Evolutionary conservation across 2,888 invertebrate genomes (phyloP).

Genomic region (Agrilus biguttatus): DNA sequence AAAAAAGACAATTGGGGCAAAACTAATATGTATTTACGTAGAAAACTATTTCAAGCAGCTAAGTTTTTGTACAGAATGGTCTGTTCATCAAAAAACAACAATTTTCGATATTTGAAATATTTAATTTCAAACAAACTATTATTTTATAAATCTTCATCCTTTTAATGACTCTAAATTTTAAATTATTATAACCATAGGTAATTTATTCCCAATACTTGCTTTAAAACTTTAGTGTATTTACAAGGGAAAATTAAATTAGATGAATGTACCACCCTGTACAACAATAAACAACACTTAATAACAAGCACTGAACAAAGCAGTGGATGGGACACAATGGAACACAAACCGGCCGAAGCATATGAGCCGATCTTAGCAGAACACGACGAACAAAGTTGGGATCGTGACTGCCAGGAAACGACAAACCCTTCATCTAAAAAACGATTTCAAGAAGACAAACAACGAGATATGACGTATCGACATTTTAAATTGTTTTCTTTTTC

Average conservation of each 20-base stretch:
- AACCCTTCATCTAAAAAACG: constrained; percentile 74
- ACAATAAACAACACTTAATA: constrained; percentile 10
- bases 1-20: too few species aligned
- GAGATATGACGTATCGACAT: neutral
- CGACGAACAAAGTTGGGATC: constrained; percentile 90
- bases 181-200: too few species aligned
- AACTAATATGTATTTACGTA: neutral
- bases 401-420: constrained; percentile 91
- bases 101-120: too few species aligned
- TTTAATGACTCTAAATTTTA: too few species aligned
- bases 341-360: constrained; percentile 94
- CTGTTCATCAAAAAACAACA: too few species aligned
- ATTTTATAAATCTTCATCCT: too few species aligned
- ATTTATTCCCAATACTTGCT: too few species aligned
- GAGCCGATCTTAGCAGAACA: constrained; percentile 92
- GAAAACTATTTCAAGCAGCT: too few species aligned
- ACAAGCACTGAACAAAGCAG: constrained; percentile 18
- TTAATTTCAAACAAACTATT: too few species aligned
- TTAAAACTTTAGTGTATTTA: neutral
- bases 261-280: neutral
- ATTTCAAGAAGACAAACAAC: constrained; percentile 7
- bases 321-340: constrained; percentile 19
- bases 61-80: too few species aligned
- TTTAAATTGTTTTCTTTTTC: too few species aligned
- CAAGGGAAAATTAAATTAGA: neutral